A percentile compares a stretch with the other conserved stretches of the same genome.
Conservation (phyloP, 1,140 invertebrate genomes). For the Pogonus chalceus region DNA sequence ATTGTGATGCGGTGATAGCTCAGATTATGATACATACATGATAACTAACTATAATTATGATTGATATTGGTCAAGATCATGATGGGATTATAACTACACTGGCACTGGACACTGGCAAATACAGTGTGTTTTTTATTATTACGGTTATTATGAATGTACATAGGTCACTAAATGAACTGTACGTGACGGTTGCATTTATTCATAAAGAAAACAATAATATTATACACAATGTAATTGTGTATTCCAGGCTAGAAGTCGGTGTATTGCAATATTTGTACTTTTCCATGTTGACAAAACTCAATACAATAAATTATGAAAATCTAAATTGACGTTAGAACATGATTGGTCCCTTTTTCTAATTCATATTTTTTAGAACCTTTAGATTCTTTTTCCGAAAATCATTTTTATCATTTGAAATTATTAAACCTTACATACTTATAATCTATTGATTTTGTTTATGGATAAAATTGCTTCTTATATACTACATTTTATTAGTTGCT, state of each 20-base stretch:
- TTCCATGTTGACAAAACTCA: conserved; percentile 39
- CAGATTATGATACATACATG: not conserved
- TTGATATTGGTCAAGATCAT: not conserved
- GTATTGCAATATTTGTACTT: conserved; percentile 40
- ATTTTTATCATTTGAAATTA: too few relatives aligned
- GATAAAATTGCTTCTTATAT: too few relatives aligned
- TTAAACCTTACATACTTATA: too few relatives aligned
- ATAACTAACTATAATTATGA: not conserved
- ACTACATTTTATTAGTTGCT: too few relatives aligned
- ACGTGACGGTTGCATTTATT: conserved; percentile 9
- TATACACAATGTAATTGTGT: conserved; percentile 30
- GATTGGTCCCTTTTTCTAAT: conserved; percentile 15
- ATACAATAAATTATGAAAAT: conserved; percentile 37
- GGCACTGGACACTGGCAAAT: conserved; percentile 29
- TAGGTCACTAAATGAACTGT: not conserved
- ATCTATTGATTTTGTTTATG: too few relatives aligned
- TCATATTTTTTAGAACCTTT: conserved; percentile 13
- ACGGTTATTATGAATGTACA: conserved; percentile 4
- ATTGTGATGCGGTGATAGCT: not conserved
- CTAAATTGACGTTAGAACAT: conserved; percentile 17
- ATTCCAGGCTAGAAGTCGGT: conserved; percentile 35
- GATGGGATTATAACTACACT: conserved; percentile 20
- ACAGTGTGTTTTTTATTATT: conserved; percentile 14
- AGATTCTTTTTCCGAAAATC: too few relatives aligned
- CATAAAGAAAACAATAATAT: conserved; percentile 11